These are phyloP conservation scores for Streptopelia turtur DNA, from an alignment of 2,797 vertebrate species.

Conservation along the genomic window DNA sequence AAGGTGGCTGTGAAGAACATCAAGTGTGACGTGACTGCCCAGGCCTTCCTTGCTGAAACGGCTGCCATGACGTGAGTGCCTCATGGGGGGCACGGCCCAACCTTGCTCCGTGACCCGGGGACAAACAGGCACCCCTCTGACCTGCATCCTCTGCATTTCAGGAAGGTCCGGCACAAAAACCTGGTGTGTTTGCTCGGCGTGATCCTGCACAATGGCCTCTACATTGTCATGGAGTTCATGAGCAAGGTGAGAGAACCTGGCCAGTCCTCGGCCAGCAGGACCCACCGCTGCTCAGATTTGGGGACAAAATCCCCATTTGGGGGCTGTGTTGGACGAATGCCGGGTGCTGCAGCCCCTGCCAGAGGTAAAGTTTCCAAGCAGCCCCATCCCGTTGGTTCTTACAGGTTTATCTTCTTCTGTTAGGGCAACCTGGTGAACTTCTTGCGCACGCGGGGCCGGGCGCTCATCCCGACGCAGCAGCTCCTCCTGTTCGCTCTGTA, in stretches of 20 bases:
- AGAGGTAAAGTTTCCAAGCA: not conserved
- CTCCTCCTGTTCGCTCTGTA: conserved; percentile 88
- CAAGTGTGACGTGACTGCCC: conserved; percentile 90
- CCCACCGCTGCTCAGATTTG: fast-evolving
- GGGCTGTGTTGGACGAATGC: not conserved
- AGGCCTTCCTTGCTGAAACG: conserved; percentile 89
- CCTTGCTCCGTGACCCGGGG: fast-evolving
- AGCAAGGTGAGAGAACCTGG: conserved; percentile 81
- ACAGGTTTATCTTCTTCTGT: fast-evolving
- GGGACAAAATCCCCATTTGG: not conserved
- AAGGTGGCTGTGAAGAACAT: conserved; percentile 93
- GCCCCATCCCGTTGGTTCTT: not conserved
- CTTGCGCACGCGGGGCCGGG: conserved; percentile 86
- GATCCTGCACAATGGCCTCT: conserved; percentile 89
- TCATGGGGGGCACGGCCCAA: fast-evolving
- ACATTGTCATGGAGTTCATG: conserved; percentile 94
- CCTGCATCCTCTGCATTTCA: conserved; percentile 26
- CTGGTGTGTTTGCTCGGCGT: conserved; percentile 89
- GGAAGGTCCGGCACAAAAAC: conserved; percentile 91
- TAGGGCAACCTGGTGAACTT: conserved; percentile 94
- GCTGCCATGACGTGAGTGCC: conserved; percentile 93
- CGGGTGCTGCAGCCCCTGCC: fast-evolving
- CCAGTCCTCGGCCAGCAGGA: not conserved
- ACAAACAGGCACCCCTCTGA: not conserved
- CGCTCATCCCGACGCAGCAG: conserved; percentile 73